Percentiles rank a stretch among this genome's conserved stretches.
Conservation (phyloP, 2,888 invertebrate genomes). For the Epinotia ramella region DNA sequence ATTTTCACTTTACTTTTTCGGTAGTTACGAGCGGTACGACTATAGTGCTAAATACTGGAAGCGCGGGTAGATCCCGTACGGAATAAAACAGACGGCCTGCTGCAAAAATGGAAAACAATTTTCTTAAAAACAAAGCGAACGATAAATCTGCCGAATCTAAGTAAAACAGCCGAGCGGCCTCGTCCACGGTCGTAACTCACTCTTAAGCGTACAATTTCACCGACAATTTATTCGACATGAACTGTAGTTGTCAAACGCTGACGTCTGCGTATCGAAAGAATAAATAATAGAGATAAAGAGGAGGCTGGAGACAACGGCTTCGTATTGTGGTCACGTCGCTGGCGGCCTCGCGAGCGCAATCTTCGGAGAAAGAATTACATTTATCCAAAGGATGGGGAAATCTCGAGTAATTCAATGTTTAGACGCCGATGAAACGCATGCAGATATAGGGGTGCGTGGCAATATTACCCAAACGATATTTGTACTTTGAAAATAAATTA, state of each 20-base stretch:
- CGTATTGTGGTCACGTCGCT: slow-evolving; percentile 80
- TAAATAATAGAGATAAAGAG: slow-evolving; percentile 80
- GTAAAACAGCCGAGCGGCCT: slow-evolving; percentile 68
- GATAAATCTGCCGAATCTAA: slow-evolving; percentile 72
- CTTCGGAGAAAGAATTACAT: slow-evolving; percentile 82
- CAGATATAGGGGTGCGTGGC: slow-evolving; percentile 52
- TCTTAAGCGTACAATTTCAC: slow-evolving; percentile 75
- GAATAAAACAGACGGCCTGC: slow-evolving; percentile 50
- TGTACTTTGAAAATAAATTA: slow-evolving; percentile 34
- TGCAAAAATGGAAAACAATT: slow-evolving; percentile 62
- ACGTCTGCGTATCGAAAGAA: slow-evolving; percentile 78
- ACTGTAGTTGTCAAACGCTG: slow-evolving; percentile 83
- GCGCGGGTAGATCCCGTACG: slow-evolving; percentile 17
- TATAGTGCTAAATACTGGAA: slow-evolving; percentile 28
- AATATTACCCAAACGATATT: slow-evolving; percentile 26
- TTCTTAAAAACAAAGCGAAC: slow-evolving; percentile 68
- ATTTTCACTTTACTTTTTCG: slow-evolving; percentile 54
- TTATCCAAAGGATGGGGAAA: slow-evolving; percentile 78
- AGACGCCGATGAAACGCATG: slow-evolving; percentile 66
- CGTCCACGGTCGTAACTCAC: slow-evolving; percentile 78
- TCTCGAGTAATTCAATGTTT: slow-evolving; percentile 81
- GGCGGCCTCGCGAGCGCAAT: slow-evolving; percentile 76
- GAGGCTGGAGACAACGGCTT: slow-evolving; percentile 74
- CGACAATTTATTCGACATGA: slow-evolving; percentile 80
- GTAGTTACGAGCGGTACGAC: slow-evolving; percentile 33